Conservation (phyloP, 2,888 invertebrate genomes). For the Rutpela maculata region DNA sequence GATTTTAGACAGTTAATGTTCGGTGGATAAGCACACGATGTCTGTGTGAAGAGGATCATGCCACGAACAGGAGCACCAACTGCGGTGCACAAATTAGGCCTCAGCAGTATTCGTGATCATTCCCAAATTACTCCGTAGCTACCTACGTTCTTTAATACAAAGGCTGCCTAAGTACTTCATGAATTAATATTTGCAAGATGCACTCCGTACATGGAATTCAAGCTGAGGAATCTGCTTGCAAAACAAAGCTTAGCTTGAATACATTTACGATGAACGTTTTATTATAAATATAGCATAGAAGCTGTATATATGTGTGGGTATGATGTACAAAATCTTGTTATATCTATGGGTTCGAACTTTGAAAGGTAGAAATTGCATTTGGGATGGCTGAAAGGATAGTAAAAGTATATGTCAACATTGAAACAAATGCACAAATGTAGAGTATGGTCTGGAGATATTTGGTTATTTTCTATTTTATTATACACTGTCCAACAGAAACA, state of each 20-base stretch:
- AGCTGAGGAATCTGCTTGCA: neutral
- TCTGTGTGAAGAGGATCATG: slow-evolving; percentile 32
- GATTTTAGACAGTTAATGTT: slow-evolving; percentile 48
- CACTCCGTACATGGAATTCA: neutral
- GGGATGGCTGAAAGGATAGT: neutral
- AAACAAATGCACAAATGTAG: no score
- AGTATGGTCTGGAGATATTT: no score
- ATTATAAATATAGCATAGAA: neutral
- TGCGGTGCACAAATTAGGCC: slow-evolving; percentile 28
- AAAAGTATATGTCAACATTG: neutral
- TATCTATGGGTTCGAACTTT: neutral
- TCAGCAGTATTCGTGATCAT: slow-evolving; percentile 21
- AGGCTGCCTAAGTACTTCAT: neutral
- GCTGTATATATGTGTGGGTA: neutral
- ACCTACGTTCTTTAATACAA: slow-evolving; percentile 4
- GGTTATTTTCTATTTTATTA: no score
- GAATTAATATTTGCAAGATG: neutral
- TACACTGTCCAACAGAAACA: no score
- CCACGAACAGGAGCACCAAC: slow-evolving; percentile 39
- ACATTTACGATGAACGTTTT: neutral
- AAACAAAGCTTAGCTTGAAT: neutral
- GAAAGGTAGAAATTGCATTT: slow-evolving; percentile 3
- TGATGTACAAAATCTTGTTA: neutral
- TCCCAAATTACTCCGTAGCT: slow-evolving; percentile 24
- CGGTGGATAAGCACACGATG: slow-evolving; percentile 30